A percentile compares a stretch with the other conserved stretches of the same genome.
These are phyloP conservation scores for Caretta caretta DNA, from an alignment of 2,113 vertebrate genomes.

Conservation along the genomic window DNA sequence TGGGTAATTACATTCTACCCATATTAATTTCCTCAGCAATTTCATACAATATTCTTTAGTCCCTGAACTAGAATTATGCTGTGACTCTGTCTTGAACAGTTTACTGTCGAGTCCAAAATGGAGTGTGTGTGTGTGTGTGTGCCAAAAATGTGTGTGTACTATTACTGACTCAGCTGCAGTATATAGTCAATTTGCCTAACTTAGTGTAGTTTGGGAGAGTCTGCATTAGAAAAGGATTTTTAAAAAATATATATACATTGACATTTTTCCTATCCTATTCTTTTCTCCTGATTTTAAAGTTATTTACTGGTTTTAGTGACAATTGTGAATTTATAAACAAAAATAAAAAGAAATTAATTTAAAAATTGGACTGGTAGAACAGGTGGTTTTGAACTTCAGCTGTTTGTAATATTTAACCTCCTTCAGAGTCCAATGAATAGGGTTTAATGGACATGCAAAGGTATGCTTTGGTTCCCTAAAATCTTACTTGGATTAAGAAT, in stretches of 20 bases:
- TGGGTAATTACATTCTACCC: background rate
- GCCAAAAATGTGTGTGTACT: background rate
- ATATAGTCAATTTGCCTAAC: background rate
- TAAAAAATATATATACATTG: background rate
- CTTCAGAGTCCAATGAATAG: conserved; percentile 14
- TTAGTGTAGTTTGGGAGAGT: background rate
- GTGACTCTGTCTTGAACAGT: background rate
- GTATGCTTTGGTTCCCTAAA: background rate
- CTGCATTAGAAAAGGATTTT: background rate
- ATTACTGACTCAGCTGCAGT: background rate
- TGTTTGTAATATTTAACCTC: background rate
- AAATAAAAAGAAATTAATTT: background rate
- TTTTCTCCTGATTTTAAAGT: background rate
- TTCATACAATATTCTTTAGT: background rate
- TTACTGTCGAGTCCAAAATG: background rate
- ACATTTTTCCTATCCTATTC: background rate
- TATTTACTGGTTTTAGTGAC: background rate
- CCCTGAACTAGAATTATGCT: background rate
- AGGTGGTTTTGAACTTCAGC: background rate
- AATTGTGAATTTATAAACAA: background rate
- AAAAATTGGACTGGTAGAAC: background rate
- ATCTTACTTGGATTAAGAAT: background rate
- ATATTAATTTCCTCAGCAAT: background rate
- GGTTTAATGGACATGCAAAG: conserved; percentile 26
- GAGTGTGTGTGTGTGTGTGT: background rate